Percentiles rank a stretch among this genome's conserved stretches.
phyloP scores from a whole-genome alignment of 2,113 vertebrate genomes.

The Gorsachius goisagi region DNA sequence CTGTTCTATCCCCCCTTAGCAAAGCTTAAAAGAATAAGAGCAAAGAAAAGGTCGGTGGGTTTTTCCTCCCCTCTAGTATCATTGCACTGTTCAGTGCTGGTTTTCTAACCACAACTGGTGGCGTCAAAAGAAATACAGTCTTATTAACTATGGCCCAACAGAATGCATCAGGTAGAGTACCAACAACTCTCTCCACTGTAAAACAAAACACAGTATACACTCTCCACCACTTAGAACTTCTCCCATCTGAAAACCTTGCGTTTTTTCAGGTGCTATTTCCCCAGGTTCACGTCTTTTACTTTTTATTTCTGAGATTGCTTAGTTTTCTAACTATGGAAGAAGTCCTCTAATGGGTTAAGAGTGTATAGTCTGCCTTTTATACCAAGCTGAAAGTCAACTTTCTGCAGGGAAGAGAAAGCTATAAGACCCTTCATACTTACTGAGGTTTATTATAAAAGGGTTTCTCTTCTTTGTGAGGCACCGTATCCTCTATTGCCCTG shows the following conservation, averaged over 20 bases:
- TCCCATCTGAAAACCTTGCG: not conserved
- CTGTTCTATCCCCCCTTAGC: not conserved
- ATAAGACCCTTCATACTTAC: not conserved
- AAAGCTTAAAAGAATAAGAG: not conserved
- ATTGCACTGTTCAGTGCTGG: not conserved
- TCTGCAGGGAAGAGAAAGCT: not conserved
- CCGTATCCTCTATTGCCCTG: not conserved
- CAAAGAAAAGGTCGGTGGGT: not conserved
- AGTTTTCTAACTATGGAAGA: not conserved
- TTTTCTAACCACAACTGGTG: not conserved
- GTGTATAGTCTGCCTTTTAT: not conserved
- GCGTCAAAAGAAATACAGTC: not conserved
- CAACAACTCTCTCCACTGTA: not conserved
- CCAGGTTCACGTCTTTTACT: not conserved
- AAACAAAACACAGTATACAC: not conserved
- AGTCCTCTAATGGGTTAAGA: not conserved
- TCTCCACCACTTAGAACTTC: not conserved
- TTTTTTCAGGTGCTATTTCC: not conserved
- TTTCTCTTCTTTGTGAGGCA: not conserved
- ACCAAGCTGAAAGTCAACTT: not conserved
- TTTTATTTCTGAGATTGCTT: not conserved
- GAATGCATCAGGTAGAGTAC: not conserved
- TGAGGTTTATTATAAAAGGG: not conserved
- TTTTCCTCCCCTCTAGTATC: not conserved
- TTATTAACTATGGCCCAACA: not conserved